These are phyloP conservation scores for Camponotus pennsylvanicus DNA, from an alignment of 1,140 invertebrate species.

Conservation along the genomic window DNA sequence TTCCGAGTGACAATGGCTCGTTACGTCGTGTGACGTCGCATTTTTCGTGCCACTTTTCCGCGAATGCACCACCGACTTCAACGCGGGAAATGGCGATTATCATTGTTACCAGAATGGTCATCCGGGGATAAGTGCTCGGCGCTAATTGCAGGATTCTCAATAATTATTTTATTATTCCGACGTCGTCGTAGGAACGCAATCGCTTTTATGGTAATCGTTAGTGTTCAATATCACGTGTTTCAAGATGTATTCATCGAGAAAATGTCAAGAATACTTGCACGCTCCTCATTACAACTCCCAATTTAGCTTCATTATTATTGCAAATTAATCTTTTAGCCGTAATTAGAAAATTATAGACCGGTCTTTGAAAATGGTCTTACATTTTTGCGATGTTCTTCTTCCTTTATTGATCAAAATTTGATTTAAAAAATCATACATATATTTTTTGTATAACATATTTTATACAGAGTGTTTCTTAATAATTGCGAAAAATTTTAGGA, in stretches of 20 bases:
- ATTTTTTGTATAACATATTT: neutral
- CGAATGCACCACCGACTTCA: slow-evolving; percentile 1
- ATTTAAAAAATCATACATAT: neutral
- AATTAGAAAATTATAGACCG: slow-evolving; percentile 26
- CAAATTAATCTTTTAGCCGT: slow-evolving; percentile 7
- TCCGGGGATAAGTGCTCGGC: slow-evolving; percentile 50
- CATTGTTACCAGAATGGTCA: slow-evolving; percentile 52
- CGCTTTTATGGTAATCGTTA: slow-evolving; percentile 71
- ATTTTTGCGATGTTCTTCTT: neutral
- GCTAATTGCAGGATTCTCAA: slow-evolving; percentile 59
- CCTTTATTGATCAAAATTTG: neutral
- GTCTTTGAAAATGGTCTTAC: neutral
- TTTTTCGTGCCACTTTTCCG: slow-evolving; percentile 62
- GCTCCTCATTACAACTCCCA: slow-evolving; percentile 4
- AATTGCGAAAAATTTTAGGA: too few species aligned
- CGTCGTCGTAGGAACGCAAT: slow-evolving; percentile 46
- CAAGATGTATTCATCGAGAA: neutral
- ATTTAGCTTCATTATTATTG: slow-evolving; percentile 46
- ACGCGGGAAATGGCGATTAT: slow-evolving; percentile 43
- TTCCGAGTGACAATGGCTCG: slow-evolving; percentile 64
- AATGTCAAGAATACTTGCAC: neutral
- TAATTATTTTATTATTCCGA: slow-evolving; percentile 68
- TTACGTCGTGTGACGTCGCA: slow-evolving; percentile 37
- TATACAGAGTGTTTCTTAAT: neutral
- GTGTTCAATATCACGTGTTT: slow-evolving; percentile 46